phyloP scores from a whole-genome alignment of 1,140 invertebrate species.

The Leptinotarsa texana region DNA sequence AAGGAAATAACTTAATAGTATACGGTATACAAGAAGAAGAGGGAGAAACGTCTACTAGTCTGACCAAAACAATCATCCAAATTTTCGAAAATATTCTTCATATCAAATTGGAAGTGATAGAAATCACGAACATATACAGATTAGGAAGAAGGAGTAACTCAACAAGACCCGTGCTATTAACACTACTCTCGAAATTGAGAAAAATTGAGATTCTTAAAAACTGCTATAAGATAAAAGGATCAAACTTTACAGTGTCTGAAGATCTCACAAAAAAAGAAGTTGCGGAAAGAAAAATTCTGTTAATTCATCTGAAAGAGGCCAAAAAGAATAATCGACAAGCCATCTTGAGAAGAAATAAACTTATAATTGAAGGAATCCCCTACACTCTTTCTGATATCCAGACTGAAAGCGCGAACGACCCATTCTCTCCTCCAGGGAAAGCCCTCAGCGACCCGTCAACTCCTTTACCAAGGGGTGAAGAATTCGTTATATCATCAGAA shows the following conservation, averaged over 20 bases:
- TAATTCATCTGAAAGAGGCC: slow-evolving; percentile 5
- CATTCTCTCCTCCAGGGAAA: too few relatives aligned
- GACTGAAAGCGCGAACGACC: too few relatives aligned
- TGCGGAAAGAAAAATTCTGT: background rate
- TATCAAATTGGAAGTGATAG: background rate
- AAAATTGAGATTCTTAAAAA: background rate
- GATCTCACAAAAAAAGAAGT: background rate
- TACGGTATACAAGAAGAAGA: background rate
- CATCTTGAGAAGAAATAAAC: slow-evolving; percentile 9
- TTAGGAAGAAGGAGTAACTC: slow-evolving; percentile 7
- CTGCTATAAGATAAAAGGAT: slow-evolving; percentile 1
- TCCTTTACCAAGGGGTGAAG: too few relatives aligned
- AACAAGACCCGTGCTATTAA: slow-evolving; percentile 6
- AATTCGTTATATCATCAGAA: too few relatives aligned
- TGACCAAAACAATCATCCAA: too few relatives aligned
- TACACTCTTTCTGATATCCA: too few relatives aligned
- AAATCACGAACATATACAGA: slow-evolving; percentile 8
- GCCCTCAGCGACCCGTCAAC: too few relatives aligned
- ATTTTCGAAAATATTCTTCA: too few relatives aligned
- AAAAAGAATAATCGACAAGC: slow-evolving; percentile 7
- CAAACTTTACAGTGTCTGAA: background rate
- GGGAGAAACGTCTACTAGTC: background rate
- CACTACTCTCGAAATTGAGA: background rate
- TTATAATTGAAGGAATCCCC: background rate
- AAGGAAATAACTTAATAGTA: background rate